Evolutionary conservation across 1,140 invertebrate genomes (phyloP), one percentile per base, ranked within the genome.

Genomic region (Ceratina japonica): DNA sequence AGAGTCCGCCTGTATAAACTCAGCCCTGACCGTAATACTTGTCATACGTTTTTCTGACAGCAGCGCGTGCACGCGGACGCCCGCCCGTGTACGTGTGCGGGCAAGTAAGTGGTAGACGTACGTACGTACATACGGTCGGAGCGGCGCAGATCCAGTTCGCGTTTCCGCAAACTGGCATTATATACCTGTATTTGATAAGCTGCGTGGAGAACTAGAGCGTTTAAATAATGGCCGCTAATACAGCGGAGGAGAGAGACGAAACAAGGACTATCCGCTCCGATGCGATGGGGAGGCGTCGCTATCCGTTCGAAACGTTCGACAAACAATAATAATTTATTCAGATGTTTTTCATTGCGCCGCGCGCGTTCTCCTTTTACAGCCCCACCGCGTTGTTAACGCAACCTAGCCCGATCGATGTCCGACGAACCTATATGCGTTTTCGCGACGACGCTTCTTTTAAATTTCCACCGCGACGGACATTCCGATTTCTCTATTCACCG

Each of bases 311-410:
- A 89, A 89, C 88, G 87, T 91, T 91, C 89, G 87, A 90, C 90
- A 91, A 90, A 90, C 90, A 89, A 84, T 88, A 86, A 91, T 91
- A 87, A 91, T 91, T 91, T 91, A 91, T 91, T 91, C 90, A 91
- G 85, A 86, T 91, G 89, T 91, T 91, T 91, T 91, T 86, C 79
- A 86, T 77, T 80, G 75, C 85, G 66, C 51, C 79, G 75, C 85
- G 51, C 66, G 70, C 77, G 76, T 82, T 66, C 73, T 75, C 64
- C 54, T 71, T 85, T 78, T 75, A 51, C 78, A 73, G 78, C 75
- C 70, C 54, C 75, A 44, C 58, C 61, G 69, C 64, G 80, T 77
- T 68, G 80, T 44, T 86, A 84, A 84, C 82, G 82, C 80, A 69
- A 37, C 61, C 63, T 72, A 56, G 27, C 27, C 52, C 66, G 69